Percentiles rank a stretch among this genome's conserved stretches.
phyloP scores from a whole-genome alignment of 1,140 invertebrate genomes.

The Aphelinus atriplicis region DNA sequence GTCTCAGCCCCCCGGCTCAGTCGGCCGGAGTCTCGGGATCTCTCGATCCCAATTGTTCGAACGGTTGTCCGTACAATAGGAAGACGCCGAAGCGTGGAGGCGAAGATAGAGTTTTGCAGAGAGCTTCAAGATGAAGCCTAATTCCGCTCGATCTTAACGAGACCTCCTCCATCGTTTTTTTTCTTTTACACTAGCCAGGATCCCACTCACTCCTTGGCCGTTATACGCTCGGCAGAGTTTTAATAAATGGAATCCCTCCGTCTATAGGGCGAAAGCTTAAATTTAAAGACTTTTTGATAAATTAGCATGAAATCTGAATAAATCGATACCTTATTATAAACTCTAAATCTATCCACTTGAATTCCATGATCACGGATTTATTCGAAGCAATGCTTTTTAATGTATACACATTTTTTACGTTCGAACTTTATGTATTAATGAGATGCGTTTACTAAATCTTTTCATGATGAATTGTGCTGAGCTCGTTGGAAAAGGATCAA shows the following conservation, averaged over 20 bases:
- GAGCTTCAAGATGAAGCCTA: not conserved
- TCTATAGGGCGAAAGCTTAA: conserved; percentile 19
- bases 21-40: not conserved
- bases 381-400: not conserved
- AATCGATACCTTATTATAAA: conserved; percentile 16
- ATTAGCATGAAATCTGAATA: conserved; percentile 24
- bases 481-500: too few species aligned
- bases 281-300: conserved; percentile 18
- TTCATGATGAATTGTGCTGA: too few species aligned
- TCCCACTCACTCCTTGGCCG: conserved; percentile 15
- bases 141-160: conserved; percentile 26
- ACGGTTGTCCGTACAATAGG: conserved; percentile 21
- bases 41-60: not conserved
- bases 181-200: not conserved
- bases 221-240: conserved; percentile 27
- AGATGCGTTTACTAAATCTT: too few species aligned
- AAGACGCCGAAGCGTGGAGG: conserved; percentile 7
- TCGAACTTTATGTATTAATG: too few species aligned
- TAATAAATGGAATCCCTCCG: conserved; percentile 21
- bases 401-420: too few species aligned
- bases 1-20: too few species aligned
- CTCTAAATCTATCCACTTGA: conserved; percentile 2
- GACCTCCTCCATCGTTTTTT: not conserved
- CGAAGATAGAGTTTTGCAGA: not conserved
- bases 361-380: conserved; percentile 8